Evolutionary conservation across 1,140 invertebrate genomes (phyloP).

Genomic region (Drosophila funebris): DNA sequence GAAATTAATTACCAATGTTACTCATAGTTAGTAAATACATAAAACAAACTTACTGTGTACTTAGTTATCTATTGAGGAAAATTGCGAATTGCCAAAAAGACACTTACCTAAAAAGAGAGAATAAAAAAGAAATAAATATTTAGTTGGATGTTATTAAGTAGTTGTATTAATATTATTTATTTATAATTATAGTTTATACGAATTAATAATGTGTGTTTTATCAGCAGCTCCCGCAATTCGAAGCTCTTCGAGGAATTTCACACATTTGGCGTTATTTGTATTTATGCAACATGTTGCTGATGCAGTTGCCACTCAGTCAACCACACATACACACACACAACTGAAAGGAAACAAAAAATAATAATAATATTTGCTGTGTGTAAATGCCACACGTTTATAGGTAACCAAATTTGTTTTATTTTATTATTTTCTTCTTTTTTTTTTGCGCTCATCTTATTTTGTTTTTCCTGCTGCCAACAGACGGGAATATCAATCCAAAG

Average conservation of each 20-base stretch:
- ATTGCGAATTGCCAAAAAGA: not conserved
- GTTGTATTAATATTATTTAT: too few relatives aligned
- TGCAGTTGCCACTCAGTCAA: conserved; percentile 22
- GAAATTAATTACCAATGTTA: conserved; percentile 7
- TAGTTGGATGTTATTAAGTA: not conserved
- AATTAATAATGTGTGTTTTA: not conserved
- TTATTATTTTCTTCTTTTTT: conserved; percentile 63
- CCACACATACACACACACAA: conserved; percentile 14
- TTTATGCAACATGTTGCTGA: conserved; percentile 53
- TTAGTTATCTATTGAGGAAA: conserved; percentile 37
- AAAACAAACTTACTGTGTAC: conserved; percentile 69
- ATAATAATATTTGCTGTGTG: conserved; percentile 65
- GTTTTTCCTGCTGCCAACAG: conserved; percentile 15
- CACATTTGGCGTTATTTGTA: conserved; percentile 38
- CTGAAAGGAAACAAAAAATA: not conserved
- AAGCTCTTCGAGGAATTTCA: conserved; percentile 13
- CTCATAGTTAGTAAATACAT: conserved; percentile 44
- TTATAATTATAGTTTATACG: conserved; percentile 21
- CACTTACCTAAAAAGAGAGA: conserved; percentile 65
- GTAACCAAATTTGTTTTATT: conserved; percentile 77
- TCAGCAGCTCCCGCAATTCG: too few relatives aligned
- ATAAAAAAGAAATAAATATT: not conserved
- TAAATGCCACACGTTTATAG: conserved; percentile 70
- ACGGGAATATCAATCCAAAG: conserved; percentile 67
- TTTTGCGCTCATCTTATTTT: conserved; percentile 23